phyloP scores from a whole-genome alignment of 2,888 invertebrate species.

The Trissolcus brochymenae region DNA sequence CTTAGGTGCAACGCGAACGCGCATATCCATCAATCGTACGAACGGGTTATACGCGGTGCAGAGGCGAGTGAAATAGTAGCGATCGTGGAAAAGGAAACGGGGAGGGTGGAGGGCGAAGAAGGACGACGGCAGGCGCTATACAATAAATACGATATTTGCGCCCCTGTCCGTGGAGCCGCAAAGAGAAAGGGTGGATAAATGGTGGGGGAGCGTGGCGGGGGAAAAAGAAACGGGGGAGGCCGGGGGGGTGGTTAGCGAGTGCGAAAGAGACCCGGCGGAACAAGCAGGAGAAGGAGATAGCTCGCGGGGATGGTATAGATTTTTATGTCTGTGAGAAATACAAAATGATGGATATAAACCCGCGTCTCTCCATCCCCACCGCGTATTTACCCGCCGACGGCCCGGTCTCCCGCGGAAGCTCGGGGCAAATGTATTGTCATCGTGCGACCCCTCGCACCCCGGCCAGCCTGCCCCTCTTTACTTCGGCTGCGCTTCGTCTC shows the following conservation, averaged over 20 bases:
- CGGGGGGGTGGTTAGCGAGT: conserved; percentile 53
- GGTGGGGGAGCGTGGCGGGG: conserved; percentile 36
- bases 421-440: conserved; percentile 75
- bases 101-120: conserved; percentile 40
- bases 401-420: conserved; percentile 66
- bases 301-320: conserved; percentile 71
- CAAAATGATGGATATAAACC: conserved; percentile 75
- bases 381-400: conserved; percentile 37
- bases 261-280: conserved; percentile 28
- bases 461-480: conserved; percentile 25
- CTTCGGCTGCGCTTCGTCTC: conserved; percentile 39
- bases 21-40: conserved; percentile 55
- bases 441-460: conserved; percentile 60
- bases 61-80: conserved; percentile 33
- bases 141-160: conserved; percentile 73
- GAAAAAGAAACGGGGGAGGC: conserved; percentile 45
- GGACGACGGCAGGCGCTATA: conserved; percentile 67
- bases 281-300: conserved; percentile 38
- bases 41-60: conserved; percentile 46
- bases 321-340: conserved; percentile 75
- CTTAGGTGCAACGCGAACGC: conserved; percentile 50
- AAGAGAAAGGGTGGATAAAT: conserved; percentile 54
- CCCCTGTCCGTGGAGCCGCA: conserved; percentile 60
- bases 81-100: conserved; percentile 53
- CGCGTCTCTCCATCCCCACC: conserved; percentile 43